phyloP scores from a whole-genome alignment of 2,113 vertebrate species.

The Salvelinus alpinus region DNA sequence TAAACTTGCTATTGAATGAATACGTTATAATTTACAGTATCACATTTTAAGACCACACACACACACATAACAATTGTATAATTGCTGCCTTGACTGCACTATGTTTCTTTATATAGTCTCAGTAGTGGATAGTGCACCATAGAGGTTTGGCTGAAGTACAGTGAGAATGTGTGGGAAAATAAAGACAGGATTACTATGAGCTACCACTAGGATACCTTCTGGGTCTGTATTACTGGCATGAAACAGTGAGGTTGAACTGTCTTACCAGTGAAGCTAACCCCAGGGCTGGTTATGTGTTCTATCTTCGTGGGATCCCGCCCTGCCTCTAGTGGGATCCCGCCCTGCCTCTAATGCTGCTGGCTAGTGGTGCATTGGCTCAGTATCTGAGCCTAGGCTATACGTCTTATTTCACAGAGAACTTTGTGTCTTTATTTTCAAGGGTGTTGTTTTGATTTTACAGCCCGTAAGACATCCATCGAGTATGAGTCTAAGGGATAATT shows the following conservation, averaged over 20 bases:
- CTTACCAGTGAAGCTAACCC: background rate
- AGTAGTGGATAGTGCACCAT: too few relatives aligned
- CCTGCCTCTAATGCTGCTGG: conserved; percentile 1
- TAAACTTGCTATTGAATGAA: background rate
- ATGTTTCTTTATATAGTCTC: too few relatives aligned
- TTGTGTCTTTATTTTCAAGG: conserved; percentile 21
- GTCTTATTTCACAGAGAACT: background rate
- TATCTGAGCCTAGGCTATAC: background rate
- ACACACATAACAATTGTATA: background rate
- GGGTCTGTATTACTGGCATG: conserved; percentile 19
- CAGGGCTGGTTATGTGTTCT: background rate
- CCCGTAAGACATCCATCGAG: conserved; percentile 16
- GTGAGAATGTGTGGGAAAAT: conserved; percentile 4
- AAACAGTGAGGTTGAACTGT: conserved; percentile 27
- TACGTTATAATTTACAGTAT: background rate
- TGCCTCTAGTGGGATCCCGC: background rate
- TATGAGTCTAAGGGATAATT: conserved; percentile 49
- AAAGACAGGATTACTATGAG: background rate
- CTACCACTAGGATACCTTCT: background rate
- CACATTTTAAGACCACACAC: background rate
- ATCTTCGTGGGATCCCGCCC: background rate
- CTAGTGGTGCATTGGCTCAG: background rate
- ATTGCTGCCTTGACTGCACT: background rate
- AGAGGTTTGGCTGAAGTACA: too few relatives aligned
- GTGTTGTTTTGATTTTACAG: conserved; percentile 30